These are phyloP conservation scores for Lordiphosa clarofinis DNA, from an alignment of 1,140 invertebrate genomes.

Conservation along the genomic window DNA sequence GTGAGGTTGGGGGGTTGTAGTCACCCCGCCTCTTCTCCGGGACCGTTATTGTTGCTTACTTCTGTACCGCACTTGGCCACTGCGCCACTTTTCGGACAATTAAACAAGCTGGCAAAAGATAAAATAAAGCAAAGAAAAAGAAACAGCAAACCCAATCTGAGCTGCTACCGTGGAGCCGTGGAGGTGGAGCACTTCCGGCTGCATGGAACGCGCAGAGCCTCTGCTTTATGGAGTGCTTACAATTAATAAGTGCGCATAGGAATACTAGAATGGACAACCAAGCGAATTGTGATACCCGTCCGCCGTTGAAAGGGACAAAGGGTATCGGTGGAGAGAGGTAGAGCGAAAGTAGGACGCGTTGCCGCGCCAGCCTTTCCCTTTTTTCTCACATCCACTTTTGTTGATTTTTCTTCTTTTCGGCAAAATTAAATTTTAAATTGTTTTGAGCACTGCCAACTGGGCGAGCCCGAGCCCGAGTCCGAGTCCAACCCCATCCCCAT, in stretches of 20 bases:
- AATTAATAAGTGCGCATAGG: not conserved
- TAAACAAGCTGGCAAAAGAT: slow-evolving; percentile 27
- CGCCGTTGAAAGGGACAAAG: not conserved
- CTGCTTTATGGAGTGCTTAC: not conserved
- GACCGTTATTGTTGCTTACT: slow-evolving; percentile 16
- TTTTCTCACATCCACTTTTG: slow-evolving; percentile 34
- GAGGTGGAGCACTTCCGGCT: not conserved
- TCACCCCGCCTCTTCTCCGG: not conserved
- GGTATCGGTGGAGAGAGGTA: not conserved
- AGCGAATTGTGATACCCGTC: not conserved
- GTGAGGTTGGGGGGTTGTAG: no score
- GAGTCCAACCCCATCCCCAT: not conserved
- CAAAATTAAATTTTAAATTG: slow-evolving; percentile 71
- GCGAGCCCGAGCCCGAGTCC: slow-evolving; percentile 33
- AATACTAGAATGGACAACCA: not conserved
- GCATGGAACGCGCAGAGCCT: not conserved
- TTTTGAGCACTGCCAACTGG: slow-evolving; percentile 30
- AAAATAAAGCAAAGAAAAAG: slow-evolving; percentile 14
- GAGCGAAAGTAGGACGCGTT: slow-evolving; percentile 10
- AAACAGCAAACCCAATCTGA: slow-evolving; percentile 2
- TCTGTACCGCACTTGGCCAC: not conserved
- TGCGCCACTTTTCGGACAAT: slow-evolving; percentile 35
- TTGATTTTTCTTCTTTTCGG: slow-evolving; percentile 60
- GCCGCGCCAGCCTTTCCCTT: slow-evolving; percentile 15
- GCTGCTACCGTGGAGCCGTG: no score